Evolutionary conservation across 2,888 invertebrate species (phyloP).

Genomic region (Pristionchus maxplancki): DNA sequence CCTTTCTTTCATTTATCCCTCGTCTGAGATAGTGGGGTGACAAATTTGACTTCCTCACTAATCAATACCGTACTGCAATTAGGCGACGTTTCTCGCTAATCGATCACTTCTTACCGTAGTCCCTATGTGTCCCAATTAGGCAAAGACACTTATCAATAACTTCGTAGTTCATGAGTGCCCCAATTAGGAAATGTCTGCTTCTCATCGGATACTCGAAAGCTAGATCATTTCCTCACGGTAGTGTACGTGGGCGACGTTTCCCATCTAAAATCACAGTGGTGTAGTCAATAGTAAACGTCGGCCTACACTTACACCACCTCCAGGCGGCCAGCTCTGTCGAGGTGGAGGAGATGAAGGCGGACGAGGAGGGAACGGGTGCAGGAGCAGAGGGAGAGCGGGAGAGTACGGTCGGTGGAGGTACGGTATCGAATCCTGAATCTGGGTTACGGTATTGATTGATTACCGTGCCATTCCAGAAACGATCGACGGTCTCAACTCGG

Average conservation of each 20-base stretch:
- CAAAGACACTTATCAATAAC: no score
- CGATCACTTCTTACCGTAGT: no score
- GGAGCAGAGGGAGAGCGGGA: background rate
- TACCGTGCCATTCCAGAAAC: background rate
- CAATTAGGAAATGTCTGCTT: no score
- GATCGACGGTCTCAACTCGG: background rate
- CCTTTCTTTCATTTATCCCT: background rate
- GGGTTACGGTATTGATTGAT: background rate
- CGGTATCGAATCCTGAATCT: background rate
- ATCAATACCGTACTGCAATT: no score
- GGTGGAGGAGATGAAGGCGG: constrained; percentile 43
- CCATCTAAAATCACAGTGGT: background rate
- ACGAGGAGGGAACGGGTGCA: background rate
- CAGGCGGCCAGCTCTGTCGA: constrained; percentile 48
- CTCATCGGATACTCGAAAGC: no score
- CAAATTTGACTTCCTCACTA: background rate
- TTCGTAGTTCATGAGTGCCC: no score
- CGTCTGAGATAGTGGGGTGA: background rate
- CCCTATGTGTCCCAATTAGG: no score
- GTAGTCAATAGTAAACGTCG: background rate
- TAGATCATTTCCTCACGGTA: no score
- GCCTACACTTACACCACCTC: background rate
- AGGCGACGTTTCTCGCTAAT: no score
- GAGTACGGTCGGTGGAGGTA: constrained; percentile 31
- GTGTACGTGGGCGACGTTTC: background rate